Evolutionary conservation across 1,140 invertebrate genomes (phyloP).

Genomic region (Acromyrmex charruanus): DNA sequence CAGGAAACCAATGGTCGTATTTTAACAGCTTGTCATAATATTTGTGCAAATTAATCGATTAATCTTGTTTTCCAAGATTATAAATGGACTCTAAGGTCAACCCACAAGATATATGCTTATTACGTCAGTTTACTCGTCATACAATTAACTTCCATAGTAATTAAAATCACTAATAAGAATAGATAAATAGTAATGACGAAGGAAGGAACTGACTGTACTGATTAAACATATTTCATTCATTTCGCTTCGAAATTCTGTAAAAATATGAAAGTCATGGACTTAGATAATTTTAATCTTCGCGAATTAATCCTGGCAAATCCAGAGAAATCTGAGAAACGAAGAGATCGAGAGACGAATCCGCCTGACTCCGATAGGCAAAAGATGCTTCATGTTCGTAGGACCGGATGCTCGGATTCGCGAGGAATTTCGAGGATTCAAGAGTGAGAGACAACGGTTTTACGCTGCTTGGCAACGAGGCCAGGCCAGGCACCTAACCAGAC

Average conservation of each 20-base stretch:
- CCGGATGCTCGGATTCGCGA: neutral
- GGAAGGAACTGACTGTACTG: neutral
- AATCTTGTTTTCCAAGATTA: conserved; percentile 1
- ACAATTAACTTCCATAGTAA: neutral
- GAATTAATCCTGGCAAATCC: neutral
- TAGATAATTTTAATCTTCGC: neutral
- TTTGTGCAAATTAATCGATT: neutral
- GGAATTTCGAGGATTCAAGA: conserved; percentile 62
- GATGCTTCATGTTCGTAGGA: neutral
- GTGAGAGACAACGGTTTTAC: conserved; percentile 66
- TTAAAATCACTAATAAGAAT: neutral
- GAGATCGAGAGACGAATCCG: neutral
- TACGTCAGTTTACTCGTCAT: neutral
- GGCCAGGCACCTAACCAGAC: conserved; percentile 74
- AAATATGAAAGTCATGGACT: neutral
- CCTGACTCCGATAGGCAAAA: neutral
- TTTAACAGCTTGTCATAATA: conserved; percentile 5
- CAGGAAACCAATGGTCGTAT: neutral
- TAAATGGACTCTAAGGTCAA: neutral
- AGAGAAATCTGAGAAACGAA: neutral
- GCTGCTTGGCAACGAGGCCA: conserved; percentile 79
- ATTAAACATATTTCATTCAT: neutral
- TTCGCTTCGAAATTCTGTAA: neutral
- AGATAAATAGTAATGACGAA: neutral
- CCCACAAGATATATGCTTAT: neutral